Evolutionary conservation across 2,113 vertebrate species (phyloP).

Genomic region (Papio anubis): DNA sequence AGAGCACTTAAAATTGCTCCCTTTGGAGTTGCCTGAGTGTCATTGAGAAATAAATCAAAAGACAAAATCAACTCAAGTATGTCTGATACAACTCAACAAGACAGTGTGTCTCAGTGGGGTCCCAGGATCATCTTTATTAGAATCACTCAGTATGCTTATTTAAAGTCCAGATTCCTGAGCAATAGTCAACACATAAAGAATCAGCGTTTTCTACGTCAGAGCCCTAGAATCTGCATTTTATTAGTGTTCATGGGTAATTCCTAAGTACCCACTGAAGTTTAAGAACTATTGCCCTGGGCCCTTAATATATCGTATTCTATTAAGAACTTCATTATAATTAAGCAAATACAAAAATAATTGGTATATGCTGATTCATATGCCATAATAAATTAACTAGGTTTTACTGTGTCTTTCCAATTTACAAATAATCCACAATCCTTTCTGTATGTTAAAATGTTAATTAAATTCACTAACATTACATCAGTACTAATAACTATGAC

Average conservation of each 20-base stretch:
- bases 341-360: background rate
- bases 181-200: background rate
- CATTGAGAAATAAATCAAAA: conserved; percentile 39
- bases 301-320: background rate
- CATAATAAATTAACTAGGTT: background rate
- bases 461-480: background rate
- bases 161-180: background rate
- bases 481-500: background rate
- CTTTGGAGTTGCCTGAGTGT: conserved; percentile 12
- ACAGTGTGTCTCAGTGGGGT: background rate
- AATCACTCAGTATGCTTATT: background rate
- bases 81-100: background rate
- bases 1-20: conserved; percentile 41
- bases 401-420: background rate
- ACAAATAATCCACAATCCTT: background rate
- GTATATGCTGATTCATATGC: background rate
- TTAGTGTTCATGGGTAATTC: background rate
- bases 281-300: background rate
- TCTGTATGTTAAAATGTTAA: background rate
- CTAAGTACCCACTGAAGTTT: background rate
- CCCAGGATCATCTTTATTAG: background rate
- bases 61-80: background rate
- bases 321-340: background rate
- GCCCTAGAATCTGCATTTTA: background rate
- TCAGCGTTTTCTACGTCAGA: background rate